phyloP scores from a whole-genome alignment of 1,140 invertebrate species.

The Anoplolepis gracilipes region DNA sequence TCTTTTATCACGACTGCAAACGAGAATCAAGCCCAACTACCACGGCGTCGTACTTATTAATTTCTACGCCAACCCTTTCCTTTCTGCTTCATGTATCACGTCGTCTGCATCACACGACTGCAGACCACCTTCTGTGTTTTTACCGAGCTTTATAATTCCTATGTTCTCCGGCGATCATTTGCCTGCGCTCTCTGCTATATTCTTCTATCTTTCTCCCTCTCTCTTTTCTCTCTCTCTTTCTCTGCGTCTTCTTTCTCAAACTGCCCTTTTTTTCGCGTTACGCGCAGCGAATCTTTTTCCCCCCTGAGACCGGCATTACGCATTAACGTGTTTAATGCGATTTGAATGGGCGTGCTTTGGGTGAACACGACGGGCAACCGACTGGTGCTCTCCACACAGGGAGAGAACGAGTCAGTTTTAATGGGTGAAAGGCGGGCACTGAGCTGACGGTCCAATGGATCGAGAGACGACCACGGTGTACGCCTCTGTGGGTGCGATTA shows the following conservation, averaged over 20 bases:
- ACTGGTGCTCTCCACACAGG: constrained; percentile 69
- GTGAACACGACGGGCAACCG: constrained; percentile 60
- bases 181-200: constrained; percentile 18
- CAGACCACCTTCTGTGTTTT: constrained; percentile 32
- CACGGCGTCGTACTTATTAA: constrained; percentile 36
- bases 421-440: constrained; percentile 83
- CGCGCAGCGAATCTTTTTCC: constrained; percentile 25
- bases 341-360: constrained; percentile 76
- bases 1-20: constrained; percentile 45
- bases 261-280: constrained; percentile 18
- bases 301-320: constrained; percentile 49
- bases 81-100: constrained; percentile 54
- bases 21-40: constrained; percentile 41
- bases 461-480: constrained; percentile 77
- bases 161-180: constrained; percentile 37
- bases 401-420: constrained; percentile 78
- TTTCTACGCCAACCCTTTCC: constrained; percentile 46
- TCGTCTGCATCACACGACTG: constrained; percentile 45
- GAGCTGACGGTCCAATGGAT: constrained; percentile 83
- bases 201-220: constrained; percentile 16
- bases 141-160: constrained; percentile 58
- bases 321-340: constrained; percentile 72
- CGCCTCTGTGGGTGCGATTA: constrained; percentile 74
- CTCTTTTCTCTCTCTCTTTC: constrained; percentile 31
- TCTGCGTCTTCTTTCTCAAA: constrained; percentile 3